Base-by-base conservation (phyloP, 2,888 invertebrate species). In the Lepidochrysops patricia region DNA sequence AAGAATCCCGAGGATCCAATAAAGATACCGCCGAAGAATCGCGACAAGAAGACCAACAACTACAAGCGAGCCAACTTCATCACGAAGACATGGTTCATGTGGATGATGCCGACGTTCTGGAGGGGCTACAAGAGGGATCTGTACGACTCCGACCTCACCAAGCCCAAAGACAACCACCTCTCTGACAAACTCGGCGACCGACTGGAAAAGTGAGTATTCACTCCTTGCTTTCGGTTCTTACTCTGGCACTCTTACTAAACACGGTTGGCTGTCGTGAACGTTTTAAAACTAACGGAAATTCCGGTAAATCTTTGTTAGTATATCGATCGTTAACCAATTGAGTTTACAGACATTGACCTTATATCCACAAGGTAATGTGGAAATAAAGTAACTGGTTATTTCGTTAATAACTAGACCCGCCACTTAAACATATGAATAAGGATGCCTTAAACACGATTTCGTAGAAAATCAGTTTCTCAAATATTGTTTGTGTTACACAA, bases 121-220 rank as follows among this genome's bases (percentile, higher is more conserved):
- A 89, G 91, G 66, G 93, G 93, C n/a, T 88, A 84, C 71, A 91
- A 89, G 73, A 84, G 91, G 68, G 92, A 92, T 67, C 85, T 96
- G 32, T 92, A 91, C 72, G 89, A 93, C 61, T 80, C 91, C 48
- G 95, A 96, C 80, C 88, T 96, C 64, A 93, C 93, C 32, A 89
- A 92, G 71, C 93, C 94, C 15, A 89, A 95, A 64, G 90, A 91
- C 48, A 91, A 89, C 70, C 95, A 95, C 72, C 85, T 86, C 63
- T 93, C 93, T 0, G 88, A 90, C 65, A 79, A 83, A 69, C 86
- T 94, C 35, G 93, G 93, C n/a, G 90, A 92, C 66, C 90, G 89
- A 64, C 83, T 94, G 4, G 91, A 92, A 72, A 88, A 80, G 92
- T 92, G 79, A 89, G 89, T 83, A 61, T 32, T 15, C 9, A 26